phyloP scores from a whole-genome alignment of 1,140 invertebrate genomes.

The Ooceraea biroi region DNA sequence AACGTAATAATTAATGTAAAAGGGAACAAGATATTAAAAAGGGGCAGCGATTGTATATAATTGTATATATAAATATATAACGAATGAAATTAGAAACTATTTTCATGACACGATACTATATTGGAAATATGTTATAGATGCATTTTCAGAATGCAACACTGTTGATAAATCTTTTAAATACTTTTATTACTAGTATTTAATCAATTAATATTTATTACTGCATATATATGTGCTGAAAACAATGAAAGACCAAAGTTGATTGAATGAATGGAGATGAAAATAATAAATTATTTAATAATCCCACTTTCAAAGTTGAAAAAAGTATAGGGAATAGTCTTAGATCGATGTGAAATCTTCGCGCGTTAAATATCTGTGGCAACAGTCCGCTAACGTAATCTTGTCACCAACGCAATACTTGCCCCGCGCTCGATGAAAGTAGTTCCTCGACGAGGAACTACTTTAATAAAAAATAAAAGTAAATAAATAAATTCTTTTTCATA shows the following conservation, averaged over 20 bases:
- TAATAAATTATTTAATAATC: too few relatives aligned
- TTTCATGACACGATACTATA: constrained; percentile 74
- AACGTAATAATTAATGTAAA: constrained; percentile 67
- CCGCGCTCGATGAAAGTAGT: too few relatives aligned
- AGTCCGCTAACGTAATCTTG: too few relatives aligned
- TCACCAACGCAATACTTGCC: too few relatives aligned
- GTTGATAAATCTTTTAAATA: constrained; percentile 64
- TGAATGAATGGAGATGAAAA: constrained; percentile 65
- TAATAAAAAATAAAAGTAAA: too few relatives aligned
- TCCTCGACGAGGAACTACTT: not conserved
- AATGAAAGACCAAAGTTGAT: constrained; percentile 70
- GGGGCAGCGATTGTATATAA: constrained; percentile 66
- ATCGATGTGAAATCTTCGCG: too few relatives aligned
- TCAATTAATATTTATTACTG: constrained; percentile 75
- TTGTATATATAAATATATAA: constrained; percentile 46
- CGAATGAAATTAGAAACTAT: constrained; percentile 76
- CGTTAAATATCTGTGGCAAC: too few relatives aligned
- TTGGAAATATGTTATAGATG: constrained; percentile 62
- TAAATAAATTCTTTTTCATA: not conserved
- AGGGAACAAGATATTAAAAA: constrained; percentile 78
- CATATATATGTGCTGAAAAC: constrained; percentile 50
- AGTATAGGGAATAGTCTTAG: too few relatives aligned
- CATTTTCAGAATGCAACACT: constrained; percentile 41
- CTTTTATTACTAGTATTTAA: constrained; percentile 69
- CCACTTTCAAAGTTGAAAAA: too few relatives aligned